Base-by-base conservation (phyloP, 1,140 invertebrate species). In the Tribolium castaneum region DNA sequence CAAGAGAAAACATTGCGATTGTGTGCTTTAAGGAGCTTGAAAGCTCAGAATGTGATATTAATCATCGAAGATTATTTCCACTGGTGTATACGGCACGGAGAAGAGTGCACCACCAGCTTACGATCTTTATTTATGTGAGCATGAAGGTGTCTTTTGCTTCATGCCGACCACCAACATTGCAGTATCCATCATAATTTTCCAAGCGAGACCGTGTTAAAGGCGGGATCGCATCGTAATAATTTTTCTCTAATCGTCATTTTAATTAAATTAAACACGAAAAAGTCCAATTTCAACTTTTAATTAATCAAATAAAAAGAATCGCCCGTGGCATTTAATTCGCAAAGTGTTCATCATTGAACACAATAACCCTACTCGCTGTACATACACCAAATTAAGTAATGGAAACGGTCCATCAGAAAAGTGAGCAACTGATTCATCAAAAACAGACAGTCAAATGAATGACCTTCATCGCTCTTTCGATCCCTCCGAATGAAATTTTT, bases 391-490 rank as follows among this genome's bases (percentile, higher is more conserved):
- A 72, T 72, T 72, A 72, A 72, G 70, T 72, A 72, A 72, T 72
- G 70, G 14, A 72, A 72, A 72, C 51, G 70, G 70, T 72, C 16
- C 12, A 10, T 62, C 22, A 62, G 4, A 66, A 66, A 34, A 66
- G 59, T 35, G 59, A 66, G 45, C 12, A 49, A 50, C 22, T 13
- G 25, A 72, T 72, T 72, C 45, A 72, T 72, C 70, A 72, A 72
- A 72, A 51, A 72, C 70, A 72, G 70, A 72, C 70, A 72, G 39
- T 19, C 16, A 50, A 72, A 72, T 72, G 70, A 72, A 25, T 25
- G 25, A 35, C 30, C 54, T 59, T 59, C 25, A 66, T 72, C 70
- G 12, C 45, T 72, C 35, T 51, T 71, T 71, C 49, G 70, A 72
- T 50, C 70, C 50, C 39, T 50, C n/a, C 5, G 9, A 39, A 50